A percentile compares a stretch with the other conserved stretches of the same genome.
Conservation (phyloP, 2,113 vertebrate species). For the Sporophila hypoxantha region DNA sequence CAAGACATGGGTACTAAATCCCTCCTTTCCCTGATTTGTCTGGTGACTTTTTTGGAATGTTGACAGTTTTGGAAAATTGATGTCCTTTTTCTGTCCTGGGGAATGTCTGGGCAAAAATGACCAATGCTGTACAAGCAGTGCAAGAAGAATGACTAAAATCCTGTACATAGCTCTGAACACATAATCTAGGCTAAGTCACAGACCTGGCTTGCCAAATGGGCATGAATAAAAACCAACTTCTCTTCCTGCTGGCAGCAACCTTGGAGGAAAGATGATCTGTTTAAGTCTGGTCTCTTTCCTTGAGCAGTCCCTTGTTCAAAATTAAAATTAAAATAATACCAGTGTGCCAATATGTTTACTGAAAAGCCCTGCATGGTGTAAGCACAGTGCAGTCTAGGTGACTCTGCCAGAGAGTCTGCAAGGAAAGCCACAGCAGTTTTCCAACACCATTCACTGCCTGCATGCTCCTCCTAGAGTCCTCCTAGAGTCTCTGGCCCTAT, state of each 20-base stretch:
- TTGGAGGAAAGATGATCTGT: constrained; percentile 47
- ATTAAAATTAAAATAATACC: constrained; percentile 27
- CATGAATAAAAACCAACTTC: constrained; percentile 28
- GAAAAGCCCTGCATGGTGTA: not conserved
- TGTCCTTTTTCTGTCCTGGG: not conserved
- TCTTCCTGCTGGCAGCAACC: constrained; percentile 7
- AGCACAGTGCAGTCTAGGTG: not conserved
- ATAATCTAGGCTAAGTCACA: constrained; percentile 15
- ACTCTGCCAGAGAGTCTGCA: not conserved
- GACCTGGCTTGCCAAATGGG: constrained; percentile 26
- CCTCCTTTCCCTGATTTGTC: not conserved
- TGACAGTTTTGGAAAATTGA: not conserved
- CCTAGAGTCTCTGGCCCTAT: not conserved
- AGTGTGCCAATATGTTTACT: not conserved
- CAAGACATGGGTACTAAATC: not conserved
- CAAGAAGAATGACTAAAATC: constrained; percentile 18
- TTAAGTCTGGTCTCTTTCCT: constrained; percentile 49
- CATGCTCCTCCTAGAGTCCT: not conserved
- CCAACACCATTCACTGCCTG: not conserved
- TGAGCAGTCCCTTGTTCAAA: constrained; percentile 23
- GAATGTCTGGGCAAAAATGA: not conserved
- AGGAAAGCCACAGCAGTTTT: not conserved
- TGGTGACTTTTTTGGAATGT: not conserved
- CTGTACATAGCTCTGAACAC: not conserved
- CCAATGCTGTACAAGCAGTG: not conserved